Base-by-base conservation (phyloP, 2,113 vertebrate genomes). In the Ornithorhynchus anatinus region DNA sequence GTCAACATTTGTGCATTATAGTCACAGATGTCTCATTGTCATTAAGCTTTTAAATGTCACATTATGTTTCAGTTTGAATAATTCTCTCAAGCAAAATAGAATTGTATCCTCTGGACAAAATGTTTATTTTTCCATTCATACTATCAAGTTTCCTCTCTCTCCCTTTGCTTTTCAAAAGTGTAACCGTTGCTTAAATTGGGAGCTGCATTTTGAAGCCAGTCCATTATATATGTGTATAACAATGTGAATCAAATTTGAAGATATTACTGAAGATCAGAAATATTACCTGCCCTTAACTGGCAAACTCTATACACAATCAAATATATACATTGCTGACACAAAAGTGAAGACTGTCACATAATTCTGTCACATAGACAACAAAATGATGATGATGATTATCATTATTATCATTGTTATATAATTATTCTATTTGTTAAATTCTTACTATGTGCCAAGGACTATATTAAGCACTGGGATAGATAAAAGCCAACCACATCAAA, bases 41-140 rank as follows among this genome's bases (percentile, higher is more conserved):
- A 66, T 85, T 84, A 77, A 48, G 44, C 36, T 79, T 77, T 80
- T 75, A 79, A 81, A 85, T 73, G 77, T 84, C 79, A 35, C 79
- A 88, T 85, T 85, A 67, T 81, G 38, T 63, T 77, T 51, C 58
- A 64, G 19, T 25, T 22, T 25, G 59, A 73, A 79, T 79, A 75
- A 31, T 72, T 84, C 68, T 27, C 66, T 88, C 60, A 81, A 79
- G 72, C 72, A 82, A 81, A 85, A 81, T 82, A 81, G 69, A 47
- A 82, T 72, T 57, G 33, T 38, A 82, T 79, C 48, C 54, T 72
- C 60, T 72, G 70, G 53, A 59, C 69, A 76, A 79, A 72, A 53
- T 69, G 64, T 60, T 75, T 87, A 59, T 63, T 74, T 77, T 79
- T 57, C 45, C 38, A 73, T 73, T 66, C 23, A 40, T 54, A 70